Evolutionary conservation across 2,888 invertebrate genomes (phyloP).

Genomic region (Ophioninae sp.): DNA sequence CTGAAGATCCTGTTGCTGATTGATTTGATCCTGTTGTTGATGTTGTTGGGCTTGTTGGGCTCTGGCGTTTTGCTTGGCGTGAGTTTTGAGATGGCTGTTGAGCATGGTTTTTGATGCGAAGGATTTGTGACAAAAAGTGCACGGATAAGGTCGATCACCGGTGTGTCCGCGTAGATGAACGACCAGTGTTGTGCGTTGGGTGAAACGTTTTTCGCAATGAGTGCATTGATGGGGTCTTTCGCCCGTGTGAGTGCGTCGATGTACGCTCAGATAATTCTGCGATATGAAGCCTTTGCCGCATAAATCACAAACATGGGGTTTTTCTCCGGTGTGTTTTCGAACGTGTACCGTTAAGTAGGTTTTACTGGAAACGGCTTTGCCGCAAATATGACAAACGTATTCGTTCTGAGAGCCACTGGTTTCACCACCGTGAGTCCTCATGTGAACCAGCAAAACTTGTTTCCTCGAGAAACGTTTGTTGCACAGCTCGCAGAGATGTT

Average conservation of each 20-base stretch:
- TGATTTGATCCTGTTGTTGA: conserved; percentile 60
- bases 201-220: conserved; percentile 78
- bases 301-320: conserved; percentile 84
- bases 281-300: conserved; percentile 79
- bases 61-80: conserved; percentile 77
- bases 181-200: conserved; percentile 79
- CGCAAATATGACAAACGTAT: conserved; percentile 84
- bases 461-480: conserved; percentile 79
- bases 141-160: conserved; percentile 78
- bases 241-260: conserved; percentile 78
- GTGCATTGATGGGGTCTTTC: conserved; percentile 79
- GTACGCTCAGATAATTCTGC: conserved; percentile 79
- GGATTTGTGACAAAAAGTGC: conserved; percentile 77
- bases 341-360: conserved; percentile 85
- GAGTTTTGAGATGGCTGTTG: conserved; percentile 79
- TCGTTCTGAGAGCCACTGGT: conserved; percentile 80
- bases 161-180: conserved; percentile 79
- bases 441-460: conserved; percentile 79
- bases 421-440: conserved; percentile 75
- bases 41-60: conserved; percentile 68
- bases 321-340: conserved; percentile 85
- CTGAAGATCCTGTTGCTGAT: conserved; percentile 55
- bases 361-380: conserved; percentile 84
- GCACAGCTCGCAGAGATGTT: conserved; percentile 79
- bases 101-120: conserved; percentile 80